Evolutionary conservation across 2,797 vertebrate genomes (phyloP).

Genomic region (Luscinia luscinia): DNA sequence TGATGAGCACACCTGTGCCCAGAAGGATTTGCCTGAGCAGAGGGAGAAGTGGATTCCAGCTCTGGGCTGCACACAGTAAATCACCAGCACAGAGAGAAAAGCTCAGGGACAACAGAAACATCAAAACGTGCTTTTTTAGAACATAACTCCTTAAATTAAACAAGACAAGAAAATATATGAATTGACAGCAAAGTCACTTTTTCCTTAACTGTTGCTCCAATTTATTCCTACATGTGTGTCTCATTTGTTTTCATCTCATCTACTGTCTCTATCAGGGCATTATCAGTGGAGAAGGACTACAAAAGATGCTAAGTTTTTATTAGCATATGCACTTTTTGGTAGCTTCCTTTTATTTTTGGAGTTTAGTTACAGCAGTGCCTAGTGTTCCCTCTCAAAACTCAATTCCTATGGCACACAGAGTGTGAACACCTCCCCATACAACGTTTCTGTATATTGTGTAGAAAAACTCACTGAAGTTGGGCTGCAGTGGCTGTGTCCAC

Average conservation of each 20-base stretch:
- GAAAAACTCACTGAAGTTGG: background rate
- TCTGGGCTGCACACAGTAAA: background rate
- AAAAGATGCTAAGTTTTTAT: background rate
- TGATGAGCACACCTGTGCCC: background rate
- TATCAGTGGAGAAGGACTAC: background rate
- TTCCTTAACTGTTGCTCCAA: background rate
- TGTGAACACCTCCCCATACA: background rate
- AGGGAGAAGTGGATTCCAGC: background rate
- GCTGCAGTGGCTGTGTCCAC: background rate
- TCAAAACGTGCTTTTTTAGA: background rate
- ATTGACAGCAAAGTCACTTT: background rate
- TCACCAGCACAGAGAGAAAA: background rate
- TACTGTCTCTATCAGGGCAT: background rate
- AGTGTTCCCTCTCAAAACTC: background rate
- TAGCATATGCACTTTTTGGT: background rate
- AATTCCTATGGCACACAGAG: background rate
- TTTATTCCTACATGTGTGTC: background rate
- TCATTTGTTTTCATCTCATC: background rate
- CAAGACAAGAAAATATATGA: background rate
- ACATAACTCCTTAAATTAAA: background rate
- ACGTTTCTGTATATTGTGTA: rapidly evolving
- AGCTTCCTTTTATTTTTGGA: background rate
- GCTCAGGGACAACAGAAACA: background rate
- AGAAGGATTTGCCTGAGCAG: background rate
- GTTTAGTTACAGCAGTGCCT: background rate